Evolutionary conservation across 1,140 invertebrate species (phyloP), one percentile per base, ranked within the genome.

Genomic region (Pogonomyrmex barbatus): DNA sequence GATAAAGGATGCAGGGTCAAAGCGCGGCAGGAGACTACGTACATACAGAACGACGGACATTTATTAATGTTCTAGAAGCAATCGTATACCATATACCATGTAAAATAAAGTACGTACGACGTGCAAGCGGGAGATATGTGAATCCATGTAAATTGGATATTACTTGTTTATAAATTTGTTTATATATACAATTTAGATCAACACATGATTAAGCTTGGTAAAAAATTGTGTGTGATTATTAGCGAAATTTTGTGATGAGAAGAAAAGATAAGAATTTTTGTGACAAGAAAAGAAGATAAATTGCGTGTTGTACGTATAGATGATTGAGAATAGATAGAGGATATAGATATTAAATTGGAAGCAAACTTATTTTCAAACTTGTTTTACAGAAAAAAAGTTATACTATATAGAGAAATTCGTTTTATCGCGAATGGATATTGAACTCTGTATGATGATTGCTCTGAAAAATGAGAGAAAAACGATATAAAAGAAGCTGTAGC

Each of bases 61-160:
- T 83, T 83, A 73, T 82, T 82, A 82, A 82, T 82, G 79, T 60
- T 82, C 79, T 62, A 73, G 12, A 24, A 24, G 12, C 12, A 4
- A 83, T n/a, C 8, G 42, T 12, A 47, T 12, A 47, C 14, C 30
- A 42, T 73, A 12, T 73, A 45, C n/a, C 30, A 24, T 50, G 54
- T 83, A 75, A 73, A 83, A 62, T 75, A n/a, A 47, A 17, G 8
- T 33, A 24, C 12, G 4, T 42, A 3, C 2, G 36, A 58, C 39
- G 24, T 70, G 50, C 30, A 71, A 39, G 45, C 60, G 33, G 42
- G 77, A 70, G 24, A 82, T 60, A 52, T 17, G 36, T 36, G 39
- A 58, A 30, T 82, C 9, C 50, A n/a, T n/a, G 10, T 39, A 83
- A 75, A 75, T 83, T 73, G n/a, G 42, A 75, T 47, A 17, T 9